Evolutionary conservation across 2,113 vertebrate species (phyloP), one percentile per base, ranked within the genome.

Genomic region (Phoenicopterus ruber): DNA sequence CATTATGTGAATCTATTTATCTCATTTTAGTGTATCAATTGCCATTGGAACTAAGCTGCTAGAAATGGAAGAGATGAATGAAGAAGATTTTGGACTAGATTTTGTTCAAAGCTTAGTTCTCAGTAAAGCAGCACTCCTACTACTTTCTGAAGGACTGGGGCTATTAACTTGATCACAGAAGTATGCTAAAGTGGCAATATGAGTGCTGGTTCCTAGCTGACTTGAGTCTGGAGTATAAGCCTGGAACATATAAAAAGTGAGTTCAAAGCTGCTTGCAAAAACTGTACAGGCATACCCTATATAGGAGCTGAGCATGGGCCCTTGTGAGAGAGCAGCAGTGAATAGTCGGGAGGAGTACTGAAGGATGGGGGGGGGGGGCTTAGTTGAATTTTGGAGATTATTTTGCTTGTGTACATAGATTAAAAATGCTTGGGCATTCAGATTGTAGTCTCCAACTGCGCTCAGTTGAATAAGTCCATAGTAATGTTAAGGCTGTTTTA

Each of bases 111-210:
- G 38, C 15, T 63, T 71, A 50, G 5, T 36, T 70, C 7, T 72
- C 13, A 32, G 8, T 38, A 71, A 80, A 31, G 10, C 13, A 62
- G 5, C 12, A 28, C 10, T 79, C 11, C 26, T n/a, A 16, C 11
- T 6, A 16, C 31, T 82, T 73, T 54, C 26, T 66, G 40, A 82
- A 66, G 50, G n/a, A 55, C 9, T 0, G 0, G 2, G 15, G 7
- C 5, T 82, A 40, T 67, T 62, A 86, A 0, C 17, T 50, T 72
- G 11, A 46, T 46, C 34, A 65, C 8, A 78, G 36, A 57, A 77
- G 10, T 63, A 11, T 44, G 47, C 6, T 47, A 3, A 73, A 78
- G 3, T 57, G 32, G 4, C 15, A 49, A 12, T 59, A 58, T n/a
- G 42, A 21, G 42, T 65, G 8, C 40, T 61, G 11, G 4, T 89